Base-by-base conservation (phyloP, 2,113 vertebrate species). In the Elephantulus edwardii region DNA sequence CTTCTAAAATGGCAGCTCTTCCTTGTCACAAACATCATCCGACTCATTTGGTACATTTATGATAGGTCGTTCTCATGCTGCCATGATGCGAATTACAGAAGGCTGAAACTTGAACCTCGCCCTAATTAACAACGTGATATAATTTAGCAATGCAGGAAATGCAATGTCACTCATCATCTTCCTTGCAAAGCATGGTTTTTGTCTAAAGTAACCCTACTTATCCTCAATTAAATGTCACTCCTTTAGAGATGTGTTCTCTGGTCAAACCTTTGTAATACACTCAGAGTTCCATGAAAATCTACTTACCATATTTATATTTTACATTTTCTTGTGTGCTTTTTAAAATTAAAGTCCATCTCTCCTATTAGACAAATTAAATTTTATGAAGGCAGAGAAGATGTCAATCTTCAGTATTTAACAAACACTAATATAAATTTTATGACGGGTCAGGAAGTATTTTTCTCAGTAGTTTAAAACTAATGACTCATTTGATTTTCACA, bases 91-190 rank as follows among this genome's bases (percentile, higher is more conserved):
- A 75, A 90, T 75, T 58, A 75, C 19, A 84, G 82, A 92, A 52
- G 13, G 87, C 89, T 89, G 48, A 76, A 28, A 70, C 26, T n/a
- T 75, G 28, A 44, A 20, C 28, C 42, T 42, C 42, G 13, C 40
- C 9, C 22, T 88, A n/a, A 64, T 87, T 74, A 66, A 78, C 17
- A 42, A 40, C 79, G 22, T 83, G 35, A 56, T 91, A 56, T 91
- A 54, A 48, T 20, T 79, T 94, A 91, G 74, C 33, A 89, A 84
- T 50, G 66, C 28, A 90, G 71, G 42, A 94, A 94, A 71, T 66
- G 75, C 8, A 60, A 12, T 89, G 17, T 91, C 64, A 83, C n/a
- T 79, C 28, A 72, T 66, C 42, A 74, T 44, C 28, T 5, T 66
- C 38, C 84, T 91, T 62, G 44, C 33, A 92, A 87, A 84, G 75